Evolutionary conservation across 2,797 vertebrate genomes (phyloP).

Genomic region (Choloepus didactylus): DNA sequence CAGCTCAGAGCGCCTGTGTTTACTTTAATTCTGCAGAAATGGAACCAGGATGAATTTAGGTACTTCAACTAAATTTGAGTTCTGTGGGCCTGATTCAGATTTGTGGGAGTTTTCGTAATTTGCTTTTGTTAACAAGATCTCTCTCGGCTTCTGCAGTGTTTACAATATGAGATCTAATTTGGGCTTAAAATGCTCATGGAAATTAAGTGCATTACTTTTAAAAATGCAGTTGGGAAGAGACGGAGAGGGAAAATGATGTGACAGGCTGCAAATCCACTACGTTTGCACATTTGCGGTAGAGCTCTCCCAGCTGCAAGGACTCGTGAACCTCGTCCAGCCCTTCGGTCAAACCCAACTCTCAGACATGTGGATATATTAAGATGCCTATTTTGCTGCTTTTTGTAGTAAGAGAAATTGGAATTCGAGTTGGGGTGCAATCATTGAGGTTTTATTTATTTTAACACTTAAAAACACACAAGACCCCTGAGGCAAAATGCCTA

Average conservation of each 20-base stretch:
- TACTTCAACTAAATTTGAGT: conserved; percentile 64
- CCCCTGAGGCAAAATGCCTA: neutral
- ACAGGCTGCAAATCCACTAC: neutral
- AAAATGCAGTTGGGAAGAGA: conserved; percentile 62
- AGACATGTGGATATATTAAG: neutral
- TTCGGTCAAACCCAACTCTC: neutral
- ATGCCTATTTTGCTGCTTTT: neutral
- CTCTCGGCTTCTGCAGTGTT: conserved; percentile 64
- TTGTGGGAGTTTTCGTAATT: conserved; percentile 31
- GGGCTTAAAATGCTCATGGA: conserved; percentile 70
- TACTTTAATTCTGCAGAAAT: conserved; percentile 76
- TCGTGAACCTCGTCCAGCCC: rapidly evolving
- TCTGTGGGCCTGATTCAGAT: conserved; percentile 69
- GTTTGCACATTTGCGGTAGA: neutral
- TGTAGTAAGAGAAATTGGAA: conserved; percentile 48
- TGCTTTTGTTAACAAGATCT: conserved; percentile 78
- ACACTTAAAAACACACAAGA: neutral
- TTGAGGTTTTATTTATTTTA: conserved; percentile 48
- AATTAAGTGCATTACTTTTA: conserved; percentile 75
- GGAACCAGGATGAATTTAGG: conserved; percentile 52
- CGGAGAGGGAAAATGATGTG: conserved; percentile 18
- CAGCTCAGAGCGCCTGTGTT: conserved; percentile 48
- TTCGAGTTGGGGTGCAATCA: neutral
- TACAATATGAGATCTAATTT: conserved; percentile 78
- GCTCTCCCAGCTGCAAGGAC: conserved; percentile 5